Base-by-base conservation (phyloP, 2,113 vertebrate species). In the Scortum barcoo region DNA sequence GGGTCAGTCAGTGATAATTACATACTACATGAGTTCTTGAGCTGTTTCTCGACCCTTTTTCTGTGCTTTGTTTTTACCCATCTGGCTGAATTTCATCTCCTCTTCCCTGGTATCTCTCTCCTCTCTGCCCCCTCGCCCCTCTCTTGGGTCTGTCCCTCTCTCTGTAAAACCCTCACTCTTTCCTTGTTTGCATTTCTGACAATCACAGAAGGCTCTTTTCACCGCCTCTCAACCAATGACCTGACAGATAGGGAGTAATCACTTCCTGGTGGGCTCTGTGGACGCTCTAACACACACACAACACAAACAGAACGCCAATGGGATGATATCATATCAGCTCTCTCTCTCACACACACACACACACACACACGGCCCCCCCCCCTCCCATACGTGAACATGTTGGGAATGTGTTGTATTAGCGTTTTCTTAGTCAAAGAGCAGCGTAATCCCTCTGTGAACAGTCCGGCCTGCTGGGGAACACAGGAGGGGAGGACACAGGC, bases 371-470 rank as follows among this genome's bases (percentile, higher is more conserved):
- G n/a, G n/a, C 33, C 78, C 67, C 66, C 84, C 77, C 80, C 86
- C 65, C 71, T 84, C 83, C 83, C 79, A 74, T 90, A 88, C 54
- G 80, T 92, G 92, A 93, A 91, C 93, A 91, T 88, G 79, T 69
- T 76, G 89, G 92, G 94, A 95, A 95, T 95, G 94, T 94, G 94
- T 93, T 90, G 90, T 85, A 93, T 91, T 93, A 91, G 94, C 93
- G 74, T 87, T 93, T 95, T 93, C 91, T 85, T 90, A 86, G 76
- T 92, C 83, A 93, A 89, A 91, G 84, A 89, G 88, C 90, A 73
- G 88, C 46, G 53, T 95, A 94, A 95, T 94, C 93, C 93, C 92
- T 93, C 87, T 93, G 91, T 91, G 90, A 93, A 92, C 87, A 62
- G 89, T 42, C 72, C 22, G 16, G 62, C 81, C 76, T 66, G 88